Conservation (phyloP, 1,140 invertebrate species). For the Apis florea region DNA sequence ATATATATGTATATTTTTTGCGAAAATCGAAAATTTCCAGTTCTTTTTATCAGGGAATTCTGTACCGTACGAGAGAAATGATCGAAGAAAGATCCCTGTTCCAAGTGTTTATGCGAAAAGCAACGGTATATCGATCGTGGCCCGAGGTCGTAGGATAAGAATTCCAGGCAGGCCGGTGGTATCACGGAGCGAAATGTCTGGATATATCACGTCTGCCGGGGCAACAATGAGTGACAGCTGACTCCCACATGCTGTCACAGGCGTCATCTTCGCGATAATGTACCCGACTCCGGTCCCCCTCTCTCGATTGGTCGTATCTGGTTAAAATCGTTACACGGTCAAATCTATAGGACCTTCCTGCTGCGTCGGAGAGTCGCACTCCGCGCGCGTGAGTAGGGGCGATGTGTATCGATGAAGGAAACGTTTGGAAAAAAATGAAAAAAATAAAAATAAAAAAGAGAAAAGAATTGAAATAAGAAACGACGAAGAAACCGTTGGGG, state of each 20-base stretch:
- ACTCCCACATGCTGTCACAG: slow-evolving; percentile 79
- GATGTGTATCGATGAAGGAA: too few relatives aligned
- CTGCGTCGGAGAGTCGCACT: background rate
- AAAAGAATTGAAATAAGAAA: background rate
- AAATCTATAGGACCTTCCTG: slow-evolving; percentile 64
- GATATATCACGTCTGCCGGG: slow-evolving; percentile 63
- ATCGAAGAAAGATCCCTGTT: too few relatives aligned
- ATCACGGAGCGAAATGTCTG: slow-evolving; percentile 64
- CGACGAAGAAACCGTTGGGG: background rate
- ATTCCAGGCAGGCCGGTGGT: slow-evolving; percentile 54
- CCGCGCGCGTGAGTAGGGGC: too few relatives aligned
- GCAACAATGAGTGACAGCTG: slow-evolving; percentile 79
- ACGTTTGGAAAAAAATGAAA: too few relatives aligned
- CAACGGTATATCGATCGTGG: slow-evolving; percentile 55
- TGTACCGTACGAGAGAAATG: background rate
- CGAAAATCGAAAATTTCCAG: too few relatives aligned
- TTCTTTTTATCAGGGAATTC: background rate
- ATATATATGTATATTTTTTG: too few relatives aligned
- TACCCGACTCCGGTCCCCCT: slow-evolving; percentile 55
- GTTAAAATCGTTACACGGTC: slow-evolving; percentile 70
- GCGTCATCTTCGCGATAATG: slow-evolving; percentile 70
- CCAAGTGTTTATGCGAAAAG: slow-evolving; percentile 19
- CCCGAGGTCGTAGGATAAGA: slow-evolving; percentile 57
- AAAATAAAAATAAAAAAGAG: too few relatives aligned
- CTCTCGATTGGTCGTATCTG: slow-evolving; percentile 64